Percentiles rank a stretch among this genome's conserved stretches.
Conservation (phyloP, 1,140 invertebrate genomes). For the Megalopta genalis region DNA sequence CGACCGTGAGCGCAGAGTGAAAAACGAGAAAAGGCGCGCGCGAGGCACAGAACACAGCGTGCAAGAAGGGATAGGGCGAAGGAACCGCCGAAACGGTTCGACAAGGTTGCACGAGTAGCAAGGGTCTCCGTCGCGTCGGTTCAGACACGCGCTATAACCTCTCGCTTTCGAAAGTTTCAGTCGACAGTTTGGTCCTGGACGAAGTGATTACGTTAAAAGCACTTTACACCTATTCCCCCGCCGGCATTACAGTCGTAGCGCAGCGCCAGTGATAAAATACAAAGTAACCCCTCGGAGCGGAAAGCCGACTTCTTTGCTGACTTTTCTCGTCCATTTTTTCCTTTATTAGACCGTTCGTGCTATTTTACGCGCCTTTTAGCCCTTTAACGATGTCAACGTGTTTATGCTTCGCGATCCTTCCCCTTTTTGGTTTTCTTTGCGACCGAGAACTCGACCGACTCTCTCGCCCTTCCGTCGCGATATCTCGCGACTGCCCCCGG, state of each 20-base stretch:
- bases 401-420: neutral
- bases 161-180: slow-evolving; percentile 68
- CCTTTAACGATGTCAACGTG: neutral
- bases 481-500: neutral
- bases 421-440: neutral
- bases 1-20: neutral
- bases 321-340: slow-evolving; percentile 26
- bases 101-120: slow-evolving; percentile 42
- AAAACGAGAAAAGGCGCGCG: neutral
- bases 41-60: neutral
- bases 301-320: slow-evolving; percentile 35
- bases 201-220: slow-evolving; percentile 75
- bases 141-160: slow-evolving; percentile 70
- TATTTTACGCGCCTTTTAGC: slow-evolving; percentile 7
- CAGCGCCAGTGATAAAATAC: slow-evolving; percentile 61
- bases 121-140: slow-evolving; percentile 23
- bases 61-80: slow-evolving; percentile 14
- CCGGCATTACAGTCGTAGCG: slow-evolving; percentile 52
- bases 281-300: slow-evolving; percentile 41
- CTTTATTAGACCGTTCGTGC: neutral
- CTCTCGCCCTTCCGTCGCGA: neutral
- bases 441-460: neutral
- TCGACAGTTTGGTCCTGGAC: slow-evolving; percentile 58
- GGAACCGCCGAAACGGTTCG: slow-evolving; percentile 49
- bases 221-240: slow-evolving; percentile 70